phyloP scores from a whole-genome alignment of 2,888 invertebrate genomes.

The Plagodis pulveraria region DNA sequence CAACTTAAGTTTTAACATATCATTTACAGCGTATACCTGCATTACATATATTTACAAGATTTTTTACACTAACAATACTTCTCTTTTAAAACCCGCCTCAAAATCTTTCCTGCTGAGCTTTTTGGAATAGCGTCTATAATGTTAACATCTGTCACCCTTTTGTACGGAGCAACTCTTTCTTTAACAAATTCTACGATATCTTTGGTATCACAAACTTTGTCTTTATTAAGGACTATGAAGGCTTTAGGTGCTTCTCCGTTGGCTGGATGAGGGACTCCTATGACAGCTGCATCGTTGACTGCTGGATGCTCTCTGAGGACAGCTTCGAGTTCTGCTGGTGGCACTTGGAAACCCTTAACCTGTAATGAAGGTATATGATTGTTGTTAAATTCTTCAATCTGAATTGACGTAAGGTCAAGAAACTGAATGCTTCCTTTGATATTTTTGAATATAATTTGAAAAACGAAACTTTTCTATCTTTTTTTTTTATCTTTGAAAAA shows the following conservation, averaged over 20 bases:
- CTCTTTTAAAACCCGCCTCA: slow-evolving; percentile 86
- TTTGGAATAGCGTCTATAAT: slow-evolving; percentile 90
- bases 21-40: not conserved
- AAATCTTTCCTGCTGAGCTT: slow-evolving; percentile 91
- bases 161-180: slow-evolving; percentile 91
- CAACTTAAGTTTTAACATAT: too few species aligned
- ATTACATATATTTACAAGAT: not conserved
- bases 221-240: slow-evolving; percentile 85
- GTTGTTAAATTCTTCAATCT: slow-evolving; percentile 1
- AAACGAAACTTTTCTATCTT: too few species aligned
- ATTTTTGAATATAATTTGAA: too few species aligned
- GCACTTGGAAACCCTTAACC: slow-evolving; percentile 91
- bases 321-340: slow-evolving; percentile 95
- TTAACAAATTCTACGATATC: slow-evolving; percentile 87
- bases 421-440: too few species aligned
- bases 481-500: too few species aligned
- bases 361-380: slow-evolving; percentile 34
- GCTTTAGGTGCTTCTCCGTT: slow-evolving; percentile 93
- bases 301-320: slow-evolving; percentile 89
- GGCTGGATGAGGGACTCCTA: slow-evolving; percentile 89
- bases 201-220: slow-evolving; percentile 60
- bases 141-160: slow-evolving; percentile 88
- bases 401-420: not conserved
- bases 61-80: slow-evolving; percentile 51
- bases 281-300: slow-evolving; percentile 92